Percentiles rank a stretch among this genome's conserved stretches.
Conservation (phyloP, 2,797 vertebrate species). For the Trematomus bernacchii region DNA sequence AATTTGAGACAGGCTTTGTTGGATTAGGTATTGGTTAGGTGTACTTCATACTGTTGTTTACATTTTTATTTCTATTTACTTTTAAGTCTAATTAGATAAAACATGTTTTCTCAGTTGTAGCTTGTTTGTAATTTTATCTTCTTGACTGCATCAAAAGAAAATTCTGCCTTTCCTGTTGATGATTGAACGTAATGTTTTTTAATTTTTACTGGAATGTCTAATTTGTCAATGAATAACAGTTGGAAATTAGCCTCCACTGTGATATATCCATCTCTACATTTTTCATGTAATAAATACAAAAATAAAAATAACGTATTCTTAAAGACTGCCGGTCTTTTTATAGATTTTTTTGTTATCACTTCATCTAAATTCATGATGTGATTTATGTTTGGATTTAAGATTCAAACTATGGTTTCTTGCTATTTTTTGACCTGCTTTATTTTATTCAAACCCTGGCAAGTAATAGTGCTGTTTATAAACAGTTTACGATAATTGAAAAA, state of each 20-base stretch:
- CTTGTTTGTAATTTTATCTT: neutral
- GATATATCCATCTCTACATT: neutral
- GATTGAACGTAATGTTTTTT: neutral
- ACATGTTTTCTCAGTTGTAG: too few relatives aligned
- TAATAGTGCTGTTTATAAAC: neutral
- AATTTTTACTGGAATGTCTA: neutral
- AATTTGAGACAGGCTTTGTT: neutral
- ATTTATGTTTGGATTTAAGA: neutral
- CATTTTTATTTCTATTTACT: too few relatives aligned
- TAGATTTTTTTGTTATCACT: neutral
- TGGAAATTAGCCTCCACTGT: neutral
- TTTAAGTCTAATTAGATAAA: too few relatives aligned
- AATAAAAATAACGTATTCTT: neutral
- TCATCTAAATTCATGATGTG: neutral
- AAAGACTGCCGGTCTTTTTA: neutral
- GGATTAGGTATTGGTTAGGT: neutral
- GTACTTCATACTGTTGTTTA: neutral
- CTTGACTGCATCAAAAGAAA: neutral
- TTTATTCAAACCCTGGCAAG: conserved; percentile 12
- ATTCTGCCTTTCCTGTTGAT: neutral
- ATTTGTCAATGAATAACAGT: neutral
- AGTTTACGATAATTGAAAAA: conserved; percentile 12
- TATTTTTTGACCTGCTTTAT: too few relatives aligned
- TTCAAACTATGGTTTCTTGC: neutral
- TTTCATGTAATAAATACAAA: neutral